A percentile compares a stretch with the other conserved stretches of the same genome.
Conservation (phyloP, 1,140 invertebrate species). For the Drosophila novamexicana region DNA sequence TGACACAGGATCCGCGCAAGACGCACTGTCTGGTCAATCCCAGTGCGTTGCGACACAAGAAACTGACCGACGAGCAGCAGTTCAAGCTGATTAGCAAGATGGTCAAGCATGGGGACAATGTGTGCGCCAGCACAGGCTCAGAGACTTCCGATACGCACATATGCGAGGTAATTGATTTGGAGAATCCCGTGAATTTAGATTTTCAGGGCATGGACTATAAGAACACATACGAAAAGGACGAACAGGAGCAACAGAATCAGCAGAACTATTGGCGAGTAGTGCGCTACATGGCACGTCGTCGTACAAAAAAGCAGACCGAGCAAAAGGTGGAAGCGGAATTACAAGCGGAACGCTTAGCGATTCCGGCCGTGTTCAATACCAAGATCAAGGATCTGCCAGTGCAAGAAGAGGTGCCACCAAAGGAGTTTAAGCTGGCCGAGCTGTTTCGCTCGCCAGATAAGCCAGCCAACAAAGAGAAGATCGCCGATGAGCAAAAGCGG, state of each 20-base stretch:
- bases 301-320: conserved; percentile 49
- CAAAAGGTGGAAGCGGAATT: conserved; percentile 61
- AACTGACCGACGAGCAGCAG: conserved; percentile 50
- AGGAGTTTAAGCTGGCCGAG: conserved; percentile 41
- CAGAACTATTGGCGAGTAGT: conserved; percentile 63
- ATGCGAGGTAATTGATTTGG: conserved; percentile 77
- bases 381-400: conserved; percentile 53
- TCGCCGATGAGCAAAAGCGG: conserved; percentile 49
- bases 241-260: conserved; percentile 73
- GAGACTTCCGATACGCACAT: conserved; percentile 67
- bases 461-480: conserved; percentile 53
- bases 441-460: conserved; percentile 68
- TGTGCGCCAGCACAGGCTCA: conserved; percentile 59
- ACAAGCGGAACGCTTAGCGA: conserved; percentile 50
- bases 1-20: conserved; percentile 77
- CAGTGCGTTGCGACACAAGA: conserved; percentile 58
- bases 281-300: conserved; percentile 63
- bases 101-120: conserved; percentile 75
- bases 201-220: conserved; percentile 82
- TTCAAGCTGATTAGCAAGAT: conserved; percentile 61
- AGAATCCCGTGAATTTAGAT: conserved; percentile 74
- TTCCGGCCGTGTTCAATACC: conserved; percentile 48
- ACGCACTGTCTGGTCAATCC: conserved; percentile 70
- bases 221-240: conserved; percentile 74
- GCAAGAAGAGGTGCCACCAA: background rate